Evolutionary conservation across 1,140 invertebrate genomes (phyloP), one percentile per base, ranked within the genome.

Genomic region (Mya arenaria): DNA sequence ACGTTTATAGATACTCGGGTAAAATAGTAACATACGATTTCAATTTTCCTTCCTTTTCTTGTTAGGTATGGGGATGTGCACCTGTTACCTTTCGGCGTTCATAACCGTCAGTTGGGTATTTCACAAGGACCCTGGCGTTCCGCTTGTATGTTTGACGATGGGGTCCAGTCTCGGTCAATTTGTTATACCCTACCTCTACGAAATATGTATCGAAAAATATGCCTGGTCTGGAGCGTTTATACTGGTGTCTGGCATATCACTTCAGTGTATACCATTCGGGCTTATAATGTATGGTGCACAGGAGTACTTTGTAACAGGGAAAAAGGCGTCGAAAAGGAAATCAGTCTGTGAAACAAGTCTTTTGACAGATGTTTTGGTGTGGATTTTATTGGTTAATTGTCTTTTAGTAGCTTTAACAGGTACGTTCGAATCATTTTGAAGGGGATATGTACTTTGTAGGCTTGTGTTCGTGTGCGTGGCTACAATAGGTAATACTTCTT

Each of bases 141-240:
- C 75, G 2, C 63, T 79, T 1, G 63, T 79, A 4, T 79, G 44
- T 32, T 32, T 79, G 0, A 79, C 75, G 23, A 79, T 79, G 10
- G 75, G 75, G 0, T 79, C 75, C 3, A 79, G 75, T 58, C 25
- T 79, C 17, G 75, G 75, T 15, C 75, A 79, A 23, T 79, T 55
- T 30, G 30, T 52, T 17, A 36, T 79, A n/a, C 75, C 75, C 3
- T 63, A 55, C n/a, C 55, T 79, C 3, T 79, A 79, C 44, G 75
- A 79, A 58, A 28, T 65, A 13, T 79, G 58, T 17, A 79, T 79
- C 5, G 37, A 62, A 15, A 48, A 34, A 30, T 79, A 68, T 25
- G n/a, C 44, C n/a, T 79, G 62, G 75, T 66, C 48, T 37, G 75
- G 65, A 4, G 52, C 48, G 19, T 79, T 79, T 37, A 68, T 79